Base-by-base conservation (phyloP, 1,140 invertebrate species). In the Megalopta genalis region DNA sequence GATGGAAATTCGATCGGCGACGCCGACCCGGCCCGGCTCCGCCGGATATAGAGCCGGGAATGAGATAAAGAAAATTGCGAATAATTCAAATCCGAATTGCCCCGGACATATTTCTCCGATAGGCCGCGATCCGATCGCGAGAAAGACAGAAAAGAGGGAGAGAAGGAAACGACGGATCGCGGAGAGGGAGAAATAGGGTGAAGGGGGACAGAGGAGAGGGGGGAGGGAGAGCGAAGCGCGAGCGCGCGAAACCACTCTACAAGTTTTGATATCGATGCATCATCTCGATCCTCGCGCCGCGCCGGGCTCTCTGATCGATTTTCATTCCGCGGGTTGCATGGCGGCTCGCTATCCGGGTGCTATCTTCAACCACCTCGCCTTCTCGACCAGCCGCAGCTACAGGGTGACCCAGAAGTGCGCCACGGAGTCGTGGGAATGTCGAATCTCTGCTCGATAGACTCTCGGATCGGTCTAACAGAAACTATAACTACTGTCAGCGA, bases 201-300 rank as follows among this genome's bases (percentile, higher is more conserved):
- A 75, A 79, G 86, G 83, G 69, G 77, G 80, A 79, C 32, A 62
- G 32, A 23, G 46, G 60, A 39, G 60, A 18, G 52, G 74, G 80
- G 83, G 67, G 78, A 80, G 80, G 60, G 74, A 65, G 68, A 77
- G 82, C 52, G 71, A 82, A 85, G 66, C 74, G 84, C 65, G 79
- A 77, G 80, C 86, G 90, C 90, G 91, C 86, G 88, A 92, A 92
- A 90, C 88, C 90, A 91, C 90, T 91, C 91, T 88, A 86, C 90
- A 90, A 90, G 87, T 92, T 91, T 91, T 91, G 88, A 92, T 93
- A 93, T 93, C 92, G 90, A 92, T 91, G 92, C 91, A 93, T 93
- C 92, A 93, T 93, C 92, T 92, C 90, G 88, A 91, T 91, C 87
- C 90, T 88, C 88, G 90, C 89, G 87, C 89, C 87, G 88, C 89